Conservation (phyloP, 1,140 invertebrate genomes). For the Nasonia giraulti region DNA sequence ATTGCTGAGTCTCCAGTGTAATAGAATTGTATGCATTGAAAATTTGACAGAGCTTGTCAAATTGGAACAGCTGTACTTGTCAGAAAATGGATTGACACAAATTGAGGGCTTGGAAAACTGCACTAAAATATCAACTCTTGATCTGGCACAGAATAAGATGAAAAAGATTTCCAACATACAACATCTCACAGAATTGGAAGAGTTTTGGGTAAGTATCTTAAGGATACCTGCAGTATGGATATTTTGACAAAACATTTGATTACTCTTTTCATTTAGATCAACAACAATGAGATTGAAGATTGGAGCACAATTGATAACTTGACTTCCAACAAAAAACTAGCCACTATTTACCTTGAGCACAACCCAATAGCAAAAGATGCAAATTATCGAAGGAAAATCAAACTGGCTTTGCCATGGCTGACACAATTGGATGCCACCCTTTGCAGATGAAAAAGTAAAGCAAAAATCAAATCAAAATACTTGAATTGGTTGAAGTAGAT, state of each 20-base stretch:
- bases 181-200: slow-evolving; percentile 86
- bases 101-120: slow-evolving; percentile 86
- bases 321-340: slow-evolving; percentile 82
- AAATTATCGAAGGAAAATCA: slow-evolving; percentile 94
- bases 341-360: slow-evolving; percentile 94
- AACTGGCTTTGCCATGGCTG: slow-evolving; percentile 89
- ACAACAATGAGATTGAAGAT: slow-evolving; percentile 91
- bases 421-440: slow-evolving; percentile 96
- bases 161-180: slow-evolving; percentile 86
- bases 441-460: slow-evolving; percentile 77
- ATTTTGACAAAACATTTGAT: slow-evolving; percentile 28
- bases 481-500: slow-evolving; percentile 2
- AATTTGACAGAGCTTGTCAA: slow-evolving; percentile 84
- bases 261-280: slow-evolving; percentile 80
- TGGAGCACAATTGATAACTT: slow-evolving; percentile 91
- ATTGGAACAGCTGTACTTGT: slow-evolving; percentile 93
- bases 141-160: slow-evolving; percentile 93
- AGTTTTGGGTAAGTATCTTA: slow-evolving; percentile 90
- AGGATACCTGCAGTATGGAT: not conserved
- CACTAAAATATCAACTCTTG: slow-evolving; percentile 86
- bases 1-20: slow-evolving; percentile 92
- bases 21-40: slow-evolving; percentile 91
- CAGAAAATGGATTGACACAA: slow-evolving; percentile 91
- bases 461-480: not conserved
- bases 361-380: slow-evolving; percentile 92